phyloP scores from a whole-genome alignment of 2,888 invertebrate species.

The Lepeophtheirus nordmannii region DNA sequence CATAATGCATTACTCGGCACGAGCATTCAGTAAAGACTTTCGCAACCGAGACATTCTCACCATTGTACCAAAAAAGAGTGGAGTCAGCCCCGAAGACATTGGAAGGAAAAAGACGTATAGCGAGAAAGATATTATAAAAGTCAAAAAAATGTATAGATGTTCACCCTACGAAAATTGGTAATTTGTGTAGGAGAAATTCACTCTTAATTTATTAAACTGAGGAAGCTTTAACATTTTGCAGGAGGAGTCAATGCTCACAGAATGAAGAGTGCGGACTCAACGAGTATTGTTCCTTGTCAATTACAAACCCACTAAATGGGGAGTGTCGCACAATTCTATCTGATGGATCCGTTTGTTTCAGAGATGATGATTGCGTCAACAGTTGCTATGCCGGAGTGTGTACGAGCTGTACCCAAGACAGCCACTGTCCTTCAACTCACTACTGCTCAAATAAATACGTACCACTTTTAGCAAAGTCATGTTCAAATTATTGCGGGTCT shows the following conservation, averaged over 20 bases:
- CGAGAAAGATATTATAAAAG: slow-evolving; percentile 18
- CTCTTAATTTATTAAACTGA: too few species aligned
- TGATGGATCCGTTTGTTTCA: slow-evolving; percentile 15
- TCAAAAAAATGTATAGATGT: slow-evolving; percentile 22
- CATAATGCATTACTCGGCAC: slow-evolving; percentile 23
- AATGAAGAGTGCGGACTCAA: slow-evolving; percentile 22
- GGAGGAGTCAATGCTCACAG: background rate
- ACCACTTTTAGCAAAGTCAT: slow-evolving; percentile 2
- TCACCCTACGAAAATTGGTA: slow-evolving; percentile 13
- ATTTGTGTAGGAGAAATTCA: too few species aligned
- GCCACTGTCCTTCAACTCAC: background rate
- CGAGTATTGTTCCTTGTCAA: slow-evolving; percentile 11
- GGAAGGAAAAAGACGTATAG: slow-evolving; percentile 10
- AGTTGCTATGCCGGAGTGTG: slow-evolving; percentile 15
- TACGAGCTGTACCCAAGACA: slow-evolving; percentile 6
- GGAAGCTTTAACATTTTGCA: background rate
- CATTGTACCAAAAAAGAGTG: background rate
- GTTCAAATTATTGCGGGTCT: slow-evolving; percentile 7
- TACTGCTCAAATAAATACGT: slow-evolving; percentile 14
- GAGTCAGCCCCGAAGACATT: slow-evolving; percentile 1
- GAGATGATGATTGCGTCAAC: slow-evolving; percentile 9
- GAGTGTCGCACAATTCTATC: slow-evolving; percentile 21
- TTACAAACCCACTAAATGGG: background rate
- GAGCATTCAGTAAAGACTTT: slow-evolving; percentile 20
- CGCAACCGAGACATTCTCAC: background rate